Base-by-base conservation (phyloP, 2,113 vertebrate species). In the Sphaerodactylus townsendi region DNA sequence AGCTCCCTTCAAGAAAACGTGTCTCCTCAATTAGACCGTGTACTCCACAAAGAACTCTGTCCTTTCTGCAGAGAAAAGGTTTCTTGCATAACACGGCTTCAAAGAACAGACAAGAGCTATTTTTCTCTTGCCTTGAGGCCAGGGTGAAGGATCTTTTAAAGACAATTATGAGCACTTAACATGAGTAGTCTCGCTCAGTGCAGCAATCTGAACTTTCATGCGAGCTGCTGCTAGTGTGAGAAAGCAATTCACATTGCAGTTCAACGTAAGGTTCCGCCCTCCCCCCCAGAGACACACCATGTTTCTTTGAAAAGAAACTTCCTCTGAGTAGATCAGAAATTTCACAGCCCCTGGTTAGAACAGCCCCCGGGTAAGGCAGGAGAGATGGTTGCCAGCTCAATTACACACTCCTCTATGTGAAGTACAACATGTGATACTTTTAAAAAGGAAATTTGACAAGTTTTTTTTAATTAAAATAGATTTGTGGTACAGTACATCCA, bases 391-490 rank as follows among this genome's bases (percentile, higher is more conserved):
- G 65, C 35, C 30, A 25, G 0, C 0, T 56, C 84, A 89, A 83
- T 0, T 41, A 2, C 3, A 83, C 62, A 73, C n/a, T 13, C 65
- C 4, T 25, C 66, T 70, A 25, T 59, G 30, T 74, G 39, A 46
- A 23, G 59, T 3, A 87, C 3, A 30, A 7, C 19, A 65, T 2
- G 79, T 73, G 44, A 9, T n/a, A 66, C 5, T 0, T 62, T 56
- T 25, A 77, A 78, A 88, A 88, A 68, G 10, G 76, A 13, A 77
- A 75, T 25, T 37, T 85, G 10, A 71, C 25, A 66, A 85, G 59
- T 77, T 65, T 7, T 44, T 50, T 69, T 8, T 50, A 21, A 39
- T 10, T 17, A 13, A 37, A 46, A 10, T 35, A 87, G 46, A 79
- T 82, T 72, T 84, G 50, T 84, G 64, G 46, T 25, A 85, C 35